Evolutionary conservation across 2,797 vertebrate genomes (phyloP), one percentile per base, ranked within the genome.

Genomic region (Anabas testudineus): DNA sequence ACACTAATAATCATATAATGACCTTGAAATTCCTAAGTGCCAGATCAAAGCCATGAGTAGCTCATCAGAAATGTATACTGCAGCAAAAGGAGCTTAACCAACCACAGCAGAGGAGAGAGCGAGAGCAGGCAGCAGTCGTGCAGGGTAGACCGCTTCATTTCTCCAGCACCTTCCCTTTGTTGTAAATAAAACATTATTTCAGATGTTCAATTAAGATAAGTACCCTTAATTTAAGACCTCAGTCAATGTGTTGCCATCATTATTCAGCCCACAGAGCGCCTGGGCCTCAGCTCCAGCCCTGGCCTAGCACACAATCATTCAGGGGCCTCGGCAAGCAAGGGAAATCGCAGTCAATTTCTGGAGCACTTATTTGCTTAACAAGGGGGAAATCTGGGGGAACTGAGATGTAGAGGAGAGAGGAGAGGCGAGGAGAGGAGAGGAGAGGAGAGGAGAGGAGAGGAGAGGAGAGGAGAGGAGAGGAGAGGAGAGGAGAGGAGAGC

Each of bases 141-240:
- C 76, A 72, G 82, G 64, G 74, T 76, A 80, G 74, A 78, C 81
- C 59, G 66, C 76, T 91, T 94, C 82, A 90, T 94, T 93, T 90
- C 88, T 90, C 87, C 87, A 72, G 90, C 82, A 92, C 88, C 85
- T 92, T 93, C 90, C 81, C 87, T 92, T 91, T 94, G 88, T 94
- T 91, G 93, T 92, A 93, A 95, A 95, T 94, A 95, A 93, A 94
- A 93, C 89, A 93, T 94, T 93, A 95, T 93, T 95, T 95, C 88
- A 90, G 85, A 90, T 91, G 86, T 95, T 95, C 89, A 94, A 90
- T 95, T 95, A 95, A 95, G 94, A 91, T 94, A 95, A 96, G 92
- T 94, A 94, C 80, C 67, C 83, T 94, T 95, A 93, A 95, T 95
- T 95, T 95, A 93, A 94, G 94, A 92, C 86, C 89, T 91, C 89